Evolutionary conservation across 2,113 vertebrate species (phyloP).

Genomic region (Elanoides forficatus): DNA sequence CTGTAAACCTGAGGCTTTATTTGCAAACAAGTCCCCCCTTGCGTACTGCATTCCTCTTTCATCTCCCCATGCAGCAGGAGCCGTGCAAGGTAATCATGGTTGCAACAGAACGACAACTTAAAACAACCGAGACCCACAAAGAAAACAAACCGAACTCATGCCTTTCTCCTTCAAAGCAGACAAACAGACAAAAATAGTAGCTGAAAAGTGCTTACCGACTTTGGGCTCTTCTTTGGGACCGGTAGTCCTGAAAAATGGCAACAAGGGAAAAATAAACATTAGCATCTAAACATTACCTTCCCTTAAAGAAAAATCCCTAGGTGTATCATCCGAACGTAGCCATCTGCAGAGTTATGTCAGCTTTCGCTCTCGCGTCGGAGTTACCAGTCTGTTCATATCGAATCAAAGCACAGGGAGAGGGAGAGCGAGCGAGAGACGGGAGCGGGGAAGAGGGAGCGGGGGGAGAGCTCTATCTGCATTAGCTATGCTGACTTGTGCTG

Average conservation of each 20-base stretch:
- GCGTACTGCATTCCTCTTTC: conserved; percentile 13
- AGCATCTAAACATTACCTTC: conserved; percentile 73
- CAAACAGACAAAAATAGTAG: conserved; percentile 61
- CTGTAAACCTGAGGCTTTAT: conserved; percentile 9
- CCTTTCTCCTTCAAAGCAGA: background rate
- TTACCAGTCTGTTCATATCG: conserved; percentile 80
- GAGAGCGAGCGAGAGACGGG: conserved; percentile 21
- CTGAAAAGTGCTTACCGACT: conserved; percentile 90
- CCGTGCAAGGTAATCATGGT: conserved; percentile 53
- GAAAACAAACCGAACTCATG: conserved; percentile 13
- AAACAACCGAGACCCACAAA: conserved; percentile 38
- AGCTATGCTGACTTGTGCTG: conserved; percentile 85
- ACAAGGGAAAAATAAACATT: conserved; percentile 80
- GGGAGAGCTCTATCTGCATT: conserved; percentile 75
- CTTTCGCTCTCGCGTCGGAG: conserved; percentile 71
- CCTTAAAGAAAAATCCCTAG: conserved; percentile 68
- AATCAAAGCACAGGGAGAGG: conserved; percentile 69
- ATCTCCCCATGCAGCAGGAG: conserved; percentile 56
- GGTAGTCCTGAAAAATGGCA: conserved; percentile 91
- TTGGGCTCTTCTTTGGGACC: conserved; percentile 97
- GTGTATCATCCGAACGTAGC: conserved; percentile 76
- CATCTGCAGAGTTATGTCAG: conserved; percentile 82
- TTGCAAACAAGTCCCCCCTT: conserved; percentile 4
- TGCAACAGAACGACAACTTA: conserved; percentile 56
- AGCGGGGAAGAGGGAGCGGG: background rate